These are phyloP conservation scores for Lordiphosa mommai DNA, from an alignment of 1,140 invertebrate genomes.

Conservation along the genomic window DNA sequence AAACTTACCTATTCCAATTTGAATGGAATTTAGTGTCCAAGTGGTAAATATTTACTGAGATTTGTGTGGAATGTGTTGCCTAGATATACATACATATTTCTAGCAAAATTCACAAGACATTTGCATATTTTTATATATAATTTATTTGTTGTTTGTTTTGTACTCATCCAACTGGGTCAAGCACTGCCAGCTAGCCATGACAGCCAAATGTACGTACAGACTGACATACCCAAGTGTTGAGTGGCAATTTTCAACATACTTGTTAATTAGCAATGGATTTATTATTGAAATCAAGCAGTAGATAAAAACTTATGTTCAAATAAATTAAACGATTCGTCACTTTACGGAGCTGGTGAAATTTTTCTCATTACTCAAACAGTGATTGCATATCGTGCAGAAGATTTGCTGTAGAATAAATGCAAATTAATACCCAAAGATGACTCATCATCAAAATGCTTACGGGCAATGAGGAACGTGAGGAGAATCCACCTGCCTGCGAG, in stretches of 20 bases:
- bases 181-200: conserved; percentile 13
- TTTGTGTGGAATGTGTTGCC: no score
- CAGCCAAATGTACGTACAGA: background rate
- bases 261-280: conserved; percentile 47
- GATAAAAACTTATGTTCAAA: conserved; percentile 22
- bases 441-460: conserved; percentile 15
- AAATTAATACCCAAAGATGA: background rate
- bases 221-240: conserved; percentile 25
- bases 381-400: conserved; percentile 70
- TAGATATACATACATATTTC: no score
- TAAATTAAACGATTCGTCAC: conserved; percentile 8
- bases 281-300: conserved; percentile 13
- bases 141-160: no score
- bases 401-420: conserved; percentile 50
- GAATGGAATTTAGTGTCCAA: no score
- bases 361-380: conserved; percentile 65
- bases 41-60: no score
- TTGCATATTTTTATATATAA: no score
- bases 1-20: no score
- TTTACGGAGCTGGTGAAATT: conserved; percentile 59
- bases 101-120: no score
- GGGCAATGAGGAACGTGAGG: conserved; percentile 42
- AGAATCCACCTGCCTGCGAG: conserved; percentile 45
- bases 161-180: conserved; percentile 26
- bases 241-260: conserved; percentile 23